Conservation (phyloP, 2,888 invertebrate species). For the Belgica antarctica region DNA sequence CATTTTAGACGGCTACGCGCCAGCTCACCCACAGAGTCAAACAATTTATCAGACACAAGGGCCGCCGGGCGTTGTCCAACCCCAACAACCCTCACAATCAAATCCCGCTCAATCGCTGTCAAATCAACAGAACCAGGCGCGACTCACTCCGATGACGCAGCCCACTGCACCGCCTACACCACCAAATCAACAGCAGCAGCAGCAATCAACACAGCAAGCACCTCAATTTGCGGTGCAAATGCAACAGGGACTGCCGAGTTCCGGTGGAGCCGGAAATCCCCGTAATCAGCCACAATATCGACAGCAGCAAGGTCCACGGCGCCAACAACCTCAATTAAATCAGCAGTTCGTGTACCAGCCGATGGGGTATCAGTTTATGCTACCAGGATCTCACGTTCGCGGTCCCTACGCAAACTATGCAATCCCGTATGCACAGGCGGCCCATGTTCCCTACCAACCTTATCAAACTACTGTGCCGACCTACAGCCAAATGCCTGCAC, state of each 20-base stretch:
- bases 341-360: slow-evolving; percentile 41
- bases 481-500: slow-evolving; percentile 48
- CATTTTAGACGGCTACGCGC: slow-evolving; percentile 34
- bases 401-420: slow-evolving; percentile 48
- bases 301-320: slow-evolving; percentile 16
- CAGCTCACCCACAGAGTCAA: slow-evolving; percentile 26
- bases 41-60: slow-evolving; percentile 32
- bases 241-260: slow-evolving; percentile 42
- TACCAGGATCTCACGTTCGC: too few species aligned
- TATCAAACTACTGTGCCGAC: not conserved
- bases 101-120: slow-evolving; percentile 9
- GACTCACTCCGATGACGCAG: slow-evolving; percentile 35
- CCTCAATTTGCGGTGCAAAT: slow-evolving; percentile 44
- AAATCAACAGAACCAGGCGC: slow-evolving; percentile 2
- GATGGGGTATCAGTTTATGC: too few species aligned
- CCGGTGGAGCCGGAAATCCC: slow-evolving; percentile 34
- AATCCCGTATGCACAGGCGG: slow-evolving; percentile 47
- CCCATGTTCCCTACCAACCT: slow-evolving; percentile 43
- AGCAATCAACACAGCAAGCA: slow-evolving; percentile 29
- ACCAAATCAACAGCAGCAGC: slow-evolving; percentile 29
- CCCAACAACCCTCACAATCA: slow-evolving; percentile 12
- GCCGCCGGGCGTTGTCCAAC: not conserved
- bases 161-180: slow-evolving; percentile 43
- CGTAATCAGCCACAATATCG: slow-evolving; percentile 22
- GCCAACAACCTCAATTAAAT: slow-evolving; percentile 45